Conservation (phyloP, 2,113 vertebrate genomes). For the Prietella phreatophila region DNA sequence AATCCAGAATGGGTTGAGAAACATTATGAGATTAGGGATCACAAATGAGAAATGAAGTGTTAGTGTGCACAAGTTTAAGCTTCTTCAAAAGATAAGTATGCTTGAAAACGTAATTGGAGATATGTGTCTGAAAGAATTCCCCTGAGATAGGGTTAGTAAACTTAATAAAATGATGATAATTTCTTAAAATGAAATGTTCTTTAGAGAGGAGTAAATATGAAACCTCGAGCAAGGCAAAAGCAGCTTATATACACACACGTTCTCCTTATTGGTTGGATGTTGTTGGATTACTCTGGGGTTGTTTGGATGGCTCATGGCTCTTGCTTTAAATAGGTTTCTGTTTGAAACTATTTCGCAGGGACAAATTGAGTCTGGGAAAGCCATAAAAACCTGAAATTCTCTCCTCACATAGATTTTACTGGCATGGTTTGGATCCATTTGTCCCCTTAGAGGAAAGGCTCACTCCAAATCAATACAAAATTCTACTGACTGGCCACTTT, state of each 20-base stretch:
- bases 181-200: neutral
- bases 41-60: slow-evolving; percentile 41
- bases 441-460: neutral
- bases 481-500: neutral
- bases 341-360: neutral
- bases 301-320: neutral
- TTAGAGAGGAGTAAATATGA: neutral
- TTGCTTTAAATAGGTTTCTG: neutral
- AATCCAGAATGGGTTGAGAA: slow-evolving; percentile 32
- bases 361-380: too few species aligned
- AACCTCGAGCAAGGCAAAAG: neutral
- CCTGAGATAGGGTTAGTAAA: neutral
- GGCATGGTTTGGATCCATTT: neutral
- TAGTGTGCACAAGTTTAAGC: neutral
- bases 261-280: neutral
- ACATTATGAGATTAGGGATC: neutral
- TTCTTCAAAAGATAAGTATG: neutral
- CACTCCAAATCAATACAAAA: neutral
- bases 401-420: neutral
- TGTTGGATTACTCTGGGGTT: neutral
- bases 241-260: neutral
- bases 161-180: neutral
- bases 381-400: too few species aligned
- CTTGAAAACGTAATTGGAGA: neutral
- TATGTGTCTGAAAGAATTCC: neutral